A percentile compares a stretch with the other conserved stretches of the same genome.
Evolutionary conservation across 2,113 vertebrate species (phyloP).

Genomic region (Blennius ocellaris): DNA sequence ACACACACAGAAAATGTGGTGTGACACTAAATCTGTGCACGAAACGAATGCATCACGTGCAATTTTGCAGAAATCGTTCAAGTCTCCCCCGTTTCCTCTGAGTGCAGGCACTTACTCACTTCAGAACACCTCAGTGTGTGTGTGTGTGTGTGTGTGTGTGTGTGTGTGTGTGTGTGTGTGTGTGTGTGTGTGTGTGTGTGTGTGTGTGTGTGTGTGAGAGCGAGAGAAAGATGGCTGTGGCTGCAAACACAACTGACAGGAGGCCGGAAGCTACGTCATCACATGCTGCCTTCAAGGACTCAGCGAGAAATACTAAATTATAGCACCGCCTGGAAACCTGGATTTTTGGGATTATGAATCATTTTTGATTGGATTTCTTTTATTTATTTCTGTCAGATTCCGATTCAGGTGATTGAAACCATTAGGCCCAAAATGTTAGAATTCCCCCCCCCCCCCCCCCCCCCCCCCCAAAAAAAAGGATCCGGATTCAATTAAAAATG

Average conservation of each 20-base stretch:
- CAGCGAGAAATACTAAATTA: neutral
- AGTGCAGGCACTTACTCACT: constrained; percentile 1
- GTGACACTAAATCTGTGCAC: neutral
- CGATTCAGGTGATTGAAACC: too few relatives aligned
- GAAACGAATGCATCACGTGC: neutral
- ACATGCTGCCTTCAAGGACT: constrained; percentile 21
- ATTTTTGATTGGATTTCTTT: too few relatives aligned
- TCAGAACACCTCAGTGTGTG: too few relatives aligned
- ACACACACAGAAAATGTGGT: neutral
- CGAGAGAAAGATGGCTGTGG: neutral
- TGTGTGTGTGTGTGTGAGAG: neutral
- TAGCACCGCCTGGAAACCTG: neutral
- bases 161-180: too few relatives aligned
- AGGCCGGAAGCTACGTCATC: constrained; percentile 63
- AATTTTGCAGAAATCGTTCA: neutral
- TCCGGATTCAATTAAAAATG: too few relatives aligned
- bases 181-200: too few relatives aligned
- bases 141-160: too few relatives aligned
- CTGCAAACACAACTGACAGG: constrained; percentile 8
- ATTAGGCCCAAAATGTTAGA: too few relatives aligned
- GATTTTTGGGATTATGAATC: neutral
- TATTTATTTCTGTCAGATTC: too few relatives aligned
- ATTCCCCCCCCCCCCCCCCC: too few relatives aligned
- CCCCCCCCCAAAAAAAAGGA: too few relatives aligned
- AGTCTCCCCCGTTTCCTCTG: neutral